Evolutionary conservation across 2,888 invertebrate genomes (phyloP), one percentile per base, ranked within the genome.

Genomic region (Iphiclides podalirius): DNA sequence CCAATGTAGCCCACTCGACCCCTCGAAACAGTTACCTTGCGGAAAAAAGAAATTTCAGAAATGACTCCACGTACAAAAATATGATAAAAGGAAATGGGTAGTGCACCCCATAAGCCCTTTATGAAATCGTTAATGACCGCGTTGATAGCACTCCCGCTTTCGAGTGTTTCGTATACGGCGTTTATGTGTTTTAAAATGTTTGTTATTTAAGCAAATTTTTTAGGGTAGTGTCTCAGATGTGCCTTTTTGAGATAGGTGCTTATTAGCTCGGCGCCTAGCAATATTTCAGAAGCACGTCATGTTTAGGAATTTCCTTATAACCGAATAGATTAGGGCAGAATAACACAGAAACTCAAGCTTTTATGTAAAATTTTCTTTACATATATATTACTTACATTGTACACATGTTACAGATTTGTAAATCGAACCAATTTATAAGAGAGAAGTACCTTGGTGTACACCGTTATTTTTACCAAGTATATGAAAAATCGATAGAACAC

Each of bases 121-220:
- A 83, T 82, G 79, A 78, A 82, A 82, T 79, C 77, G 79, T 79
- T 84, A 85, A 84, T 82, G 84, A 82, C 70, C 68, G 64, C 58
- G 71, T 68, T 75, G 78, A 80, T 79, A 73, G 75, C 55, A 59
- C 57, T 59, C 68, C 70, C 67, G 67, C 67, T 72, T 75, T 76
- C 72, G 59, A 63, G 66, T 68, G 69, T 73, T 74, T 63, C 69
- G 57, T 61, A 62, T 70, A 64, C 63, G 59, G 68, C 64, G 66
- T 70, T 70, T 64, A 56, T 58, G 53, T 58, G 56, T 59, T 56
- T 45, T 50, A 45, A 49, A 49, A 49, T 49, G 49, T 49, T 33
- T 28, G 43, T 39, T 49, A 43, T 49, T 43, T 39, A 15, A 34
- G 43, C 16, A 17, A 34, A 28, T 9, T 34, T 49, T 43, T 39